Base-by-base conservation (phyloP, 2,113 vertebrate species). In the Catharus fuscescens region DNA sequence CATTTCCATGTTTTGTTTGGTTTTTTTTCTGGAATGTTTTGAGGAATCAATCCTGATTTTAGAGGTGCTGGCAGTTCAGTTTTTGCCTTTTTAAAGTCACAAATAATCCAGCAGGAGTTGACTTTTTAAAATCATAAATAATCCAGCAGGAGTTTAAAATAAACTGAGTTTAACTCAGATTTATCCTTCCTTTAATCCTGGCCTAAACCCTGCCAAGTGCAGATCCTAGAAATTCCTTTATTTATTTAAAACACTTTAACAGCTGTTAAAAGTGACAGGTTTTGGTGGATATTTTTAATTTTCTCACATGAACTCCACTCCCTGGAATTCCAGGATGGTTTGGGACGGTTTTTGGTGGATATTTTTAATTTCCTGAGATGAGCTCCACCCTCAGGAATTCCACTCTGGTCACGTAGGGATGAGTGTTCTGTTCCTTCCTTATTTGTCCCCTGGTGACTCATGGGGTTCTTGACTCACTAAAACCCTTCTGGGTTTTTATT, bases 311-410 rank as follows among this genome's bases (percentile, higher is more conserved):
- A 64, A 21, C 13, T 21, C 12, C 26, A 21, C 60, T 18, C 12
- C 28, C 19, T 42, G 61, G 60, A 42, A 29, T 62, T 62, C 60
- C 60, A 40, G 26, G 34, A 26, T 5, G 15, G 24, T 11, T 18
- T 60, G 15, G 28, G 36, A 53, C 52, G 31, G 17, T 52, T 62
- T 28, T 18, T 4, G 0, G 4, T 0, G 5, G 6, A 2, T 26
- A 26, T 72, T 26, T 56, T 32, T 3, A 54, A 54, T 54, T 64
- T 26, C 34, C 34, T 34, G 34, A 34, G 34, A 34, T 34, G 34
- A 34, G 34, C 34, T 34, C 34, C 34, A 34, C 34, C 34, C 34
- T 34, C 34, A 34, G 34, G 34, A 34, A 34, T 34, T 34, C 34
- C 34, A 34, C 34, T 34, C 34, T 11, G 12, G 47, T 48, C 47